Percentiles rank a stretch among this genome's conserved stretches.
Conservation (phyloP, 2,888 invertebrate genomes). For the Drosophila tanythrix region DNA sequence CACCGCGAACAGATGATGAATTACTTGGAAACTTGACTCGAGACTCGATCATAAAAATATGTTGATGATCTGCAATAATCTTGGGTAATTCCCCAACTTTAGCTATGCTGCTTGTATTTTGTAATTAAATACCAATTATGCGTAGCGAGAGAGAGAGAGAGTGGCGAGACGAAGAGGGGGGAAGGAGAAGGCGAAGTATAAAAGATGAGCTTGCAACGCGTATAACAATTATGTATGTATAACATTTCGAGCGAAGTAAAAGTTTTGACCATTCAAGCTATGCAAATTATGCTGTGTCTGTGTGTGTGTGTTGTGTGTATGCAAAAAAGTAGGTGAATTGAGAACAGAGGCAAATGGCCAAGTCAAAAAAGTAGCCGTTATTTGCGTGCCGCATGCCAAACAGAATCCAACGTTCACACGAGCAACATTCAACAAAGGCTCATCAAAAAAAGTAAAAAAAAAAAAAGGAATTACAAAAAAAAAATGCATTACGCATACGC, state of each 20-base stretch:
- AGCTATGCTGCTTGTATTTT: neutral
- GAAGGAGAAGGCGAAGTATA: constrained; percentile 8
- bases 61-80: neutral
- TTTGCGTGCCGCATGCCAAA: constrained; percentile 46
- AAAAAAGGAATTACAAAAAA: neutral
- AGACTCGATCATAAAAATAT: neutral
- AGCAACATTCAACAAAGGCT: constrained; percentile 30
- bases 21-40: neutral
- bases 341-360: constrained; percentile 44
- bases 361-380: constrained; percentile 48
- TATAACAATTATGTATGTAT: constrained; percentile 26
- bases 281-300: constrained; percentile 44
- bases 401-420: constrained; percentile 42
- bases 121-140: neutral
- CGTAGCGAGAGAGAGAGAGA: neutral
- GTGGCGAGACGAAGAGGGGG: neutral
- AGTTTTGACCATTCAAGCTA: constrained; percentile 44
- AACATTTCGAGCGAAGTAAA: constrained; percentile 52
- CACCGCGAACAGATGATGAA: neutral
- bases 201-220: constrained; percentile 13
- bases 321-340: constrained; percentile 36
- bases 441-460: neutral
- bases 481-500: constrained; percentile 49
- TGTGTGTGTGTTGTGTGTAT: constrained; percentile 11
- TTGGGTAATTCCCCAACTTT: neutral